Evolutionary conservation across 2,113 vertebrate genomes (phyloP).

Genomic region (Plotosus lineatus): DNA sequence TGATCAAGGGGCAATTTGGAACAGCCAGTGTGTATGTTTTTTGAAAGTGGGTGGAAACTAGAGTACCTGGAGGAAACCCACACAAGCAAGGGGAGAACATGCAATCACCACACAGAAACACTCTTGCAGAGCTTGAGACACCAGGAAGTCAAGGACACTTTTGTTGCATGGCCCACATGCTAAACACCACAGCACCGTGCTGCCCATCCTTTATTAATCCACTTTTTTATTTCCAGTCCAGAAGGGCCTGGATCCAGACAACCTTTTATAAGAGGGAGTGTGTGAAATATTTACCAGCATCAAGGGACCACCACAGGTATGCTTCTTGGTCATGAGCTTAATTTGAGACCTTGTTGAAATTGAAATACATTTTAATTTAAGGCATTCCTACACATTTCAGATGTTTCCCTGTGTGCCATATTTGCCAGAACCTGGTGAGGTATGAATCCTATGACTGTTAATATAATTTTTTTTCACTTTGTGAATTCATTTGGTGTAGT

Average conservation of each 20-base stretch:
- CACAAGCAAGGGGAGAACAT: no score
- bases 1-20: no score
- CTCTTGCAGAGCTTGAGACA: no score
- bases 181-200: no score
- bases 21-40: no score
- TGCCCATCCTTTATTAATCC: no score
- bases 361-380: not conserved
- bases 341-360: not conserved
- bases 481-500: no score
- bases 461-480: not conserved
- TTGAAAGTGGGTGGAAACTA: no score
- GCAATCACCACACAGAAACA: no score
- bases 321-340: not conserved
- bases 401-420: constrained; percentile 84
- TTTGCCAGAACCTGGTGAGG: constrained; percentile 94
- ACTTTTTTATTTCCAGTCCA: constrained; percentile 70
- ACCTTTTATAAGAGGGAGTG: constrained; percentile 90
- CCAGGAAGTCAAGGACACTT: no score
- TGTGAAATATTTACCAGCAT: constrained; percentile 81
- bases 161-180: no score
- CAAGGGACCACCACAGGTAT: constrained; percentile 85
- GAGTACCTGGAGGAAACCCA: no score
- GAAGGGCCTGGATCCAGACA: constrained; percentile 90
- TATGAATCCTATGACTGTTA: constrained; percentile 60
- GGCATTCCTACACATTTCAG: constrained; percentile 67